Percentiles rank a stretch among this genome's conserved stretches.
Evolutionary conservation across 1,140 invertebrate species (phyloP).

Genomic region (Sminthurinus signatus): DNA sequence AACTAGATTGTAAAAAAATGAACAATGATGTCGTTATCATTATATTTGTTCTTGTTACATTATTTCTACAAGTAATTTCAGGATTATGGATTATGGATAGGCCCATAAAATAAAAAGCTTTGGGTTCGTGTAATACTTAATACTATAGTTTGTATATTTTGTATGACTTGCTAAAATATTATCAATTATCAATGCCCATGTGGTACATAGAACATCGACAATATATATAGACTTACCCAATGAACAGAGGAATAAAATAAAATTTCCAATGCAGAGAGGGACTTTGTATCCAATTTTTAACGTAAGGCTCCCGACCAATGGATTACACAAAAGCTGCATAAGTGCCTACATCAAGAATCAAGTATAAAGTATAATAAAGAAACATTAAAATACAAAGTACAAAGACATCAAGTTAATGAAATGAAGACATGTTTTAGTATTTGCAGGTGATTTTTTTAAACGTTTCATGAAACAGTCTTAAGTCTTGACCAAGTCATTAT

Average conservation of each 20-base stretch:
- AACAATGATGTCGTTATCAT: no score
- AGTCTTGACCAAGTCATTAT: no score
- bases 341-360: slow-evolving; percentile 62
- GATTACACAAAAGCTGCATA: slow-evolving; percentile 76
- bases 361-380: no score
- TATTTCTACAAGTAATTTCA: no score
- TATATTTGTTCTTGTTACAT: no score
- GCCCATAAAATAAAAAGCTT: background rate
- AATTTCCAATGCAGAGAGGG: slow-evolving; percentile 73
- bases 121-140: background rate
- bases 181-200: background rate
- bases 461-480: no score
- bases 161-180: background rate
- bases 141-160: background rate
- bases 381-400: no score
- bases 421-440: no score
- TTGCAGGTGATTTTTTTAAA: no score
- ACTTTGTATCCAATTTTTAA: slow-evolving; percentile 65
- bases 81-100: no score
- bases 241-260: slow-evolving; percentile 70
- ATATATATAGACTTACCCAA: slow-evolving; percentile 56
- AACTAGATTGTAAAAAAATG: no score
- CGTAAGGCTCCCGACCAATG: slow-evolving; percentile 67
- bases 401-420: no score
- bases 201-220: background rate